A percentile compares a stretch with the other conserved stretches of the same genome.
Conservation (phyloP, 2,113 vertebrate genomes). For the Alouatta palliata region DNA sequence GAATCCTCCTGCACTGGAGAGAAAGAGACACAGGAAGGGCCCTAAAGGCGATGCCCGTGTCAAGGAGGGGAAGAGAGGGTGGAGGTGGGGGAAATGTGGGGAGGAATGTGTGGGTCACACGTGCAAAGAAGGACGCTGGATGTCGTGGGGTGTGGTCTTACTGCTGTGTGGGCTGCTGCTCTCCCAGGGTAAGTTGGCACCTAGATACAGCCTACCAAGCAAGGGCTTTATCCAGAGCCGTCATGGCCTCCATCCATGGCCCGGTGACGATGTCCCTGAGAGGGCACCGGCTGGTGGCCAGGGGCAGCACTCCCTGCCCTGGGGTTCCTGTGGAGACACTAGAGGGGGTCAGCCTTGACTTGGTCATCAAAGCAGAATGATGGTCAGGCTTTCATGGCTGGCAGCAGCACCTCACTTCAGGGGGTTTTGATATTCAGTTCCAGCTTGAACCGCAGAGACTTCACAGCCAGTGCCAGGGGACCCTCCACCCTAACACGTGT, state of each 20-base stretch:
- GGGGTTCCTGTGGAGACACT: background rate
- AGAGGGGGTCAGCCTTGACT: background rate
- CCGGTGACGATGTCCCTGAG: background rate
- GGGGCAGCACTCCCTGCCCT: background rate
- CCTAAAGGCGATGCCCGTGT: background rate
- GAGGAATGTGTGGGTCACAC: background rate
- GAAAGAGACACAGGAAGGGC: background rate
- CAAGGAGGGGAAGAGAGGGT: background rate
- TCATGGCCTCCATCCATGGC: background rate
- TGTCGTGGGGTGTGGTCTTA: background rate
- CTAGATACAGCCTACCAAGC: background rate
- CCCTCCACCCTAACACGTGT: no score
- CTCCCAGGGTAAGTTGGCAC: background rate
- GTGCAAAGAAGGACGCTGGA: background rate
- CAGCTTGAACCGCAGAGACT: no score
- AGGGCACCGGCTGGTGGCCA: background rate
- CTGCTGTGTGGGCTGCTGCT: background rate
- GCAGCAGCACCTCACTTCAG: background rate
- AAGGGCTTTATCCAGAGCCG: background rate
- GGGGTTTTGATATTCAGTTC: background rate
- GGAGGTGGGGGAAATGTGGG: background rate
- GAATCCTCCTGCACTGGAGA: background rate
- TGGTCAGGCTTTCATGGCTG: rapidly evolving
- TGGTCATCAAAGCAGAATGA: background rate
- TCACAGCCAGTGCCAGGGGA: no score